phyloP scores from a whole-genome alignment of 2,113 vertebrate genomes.

The Vidua chalybeata region DNA sequence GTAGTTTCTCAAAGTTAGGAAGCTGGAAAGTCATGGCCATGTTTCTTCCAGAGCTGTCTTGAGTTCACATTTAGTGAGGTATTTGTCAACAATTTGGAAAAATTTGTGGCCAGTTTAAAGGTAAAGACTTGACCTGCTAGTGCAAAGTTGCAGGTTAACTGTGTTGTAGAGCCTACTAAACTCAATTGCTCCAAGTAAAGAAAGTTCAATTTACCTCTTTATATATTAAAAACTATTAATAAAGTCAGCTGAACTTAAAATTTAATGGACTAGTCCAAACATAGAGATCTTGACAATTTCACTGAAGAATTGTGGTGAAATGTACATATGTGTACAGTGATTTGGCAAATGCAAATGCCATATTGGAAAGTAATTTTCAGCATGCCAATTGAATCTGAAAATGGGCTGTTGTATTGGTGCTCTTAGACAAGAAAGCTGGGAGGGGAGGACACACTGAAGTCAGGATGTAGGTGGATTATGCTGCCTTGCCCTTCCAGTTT shows the following conservation, averaged over 20 bases:
- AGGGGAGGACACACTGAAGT: neutral
- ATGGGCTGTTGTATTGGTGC: neutral
- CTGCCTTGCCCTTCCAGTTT: neutral
- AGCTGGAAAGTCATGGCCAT: neutral
- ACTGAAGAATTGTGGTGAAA: neutral
- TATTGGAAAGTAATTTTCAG: neutral
- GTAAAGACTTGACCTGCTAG: neutral
- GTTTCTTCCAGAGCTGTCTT: neutral
- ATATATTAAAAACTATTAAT: neutral
- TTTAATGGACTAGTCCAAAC: neutral
- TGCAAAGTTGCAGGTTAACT: neutral
- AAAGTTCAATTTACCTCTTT: neutral
- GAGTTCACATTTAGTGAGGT: neutral
- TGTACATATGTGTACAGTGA: rapidly evolving
- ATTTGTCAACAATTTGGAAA: neutral
- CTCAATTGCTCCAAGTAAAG: neutral
- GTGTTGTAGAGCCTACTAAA: neutral
- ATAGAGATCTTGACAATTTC: neutral
- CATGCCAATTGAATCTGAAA: neutral
- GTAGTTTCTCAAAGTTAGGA: neutral
- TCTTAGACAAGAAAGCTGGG: neutral
- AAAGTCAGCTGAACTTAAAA: neutral
- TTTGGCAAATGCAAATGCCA: neutral
- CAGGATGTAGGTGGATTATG: neutral
- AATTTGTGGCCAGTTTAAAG: neutral